Evolutionary conservation across 2,888 invertebrate genomes (phyloP), one percentile per base, ranked within the genome.

Genomic region (Melangyna quadrimaculata): DNA sequence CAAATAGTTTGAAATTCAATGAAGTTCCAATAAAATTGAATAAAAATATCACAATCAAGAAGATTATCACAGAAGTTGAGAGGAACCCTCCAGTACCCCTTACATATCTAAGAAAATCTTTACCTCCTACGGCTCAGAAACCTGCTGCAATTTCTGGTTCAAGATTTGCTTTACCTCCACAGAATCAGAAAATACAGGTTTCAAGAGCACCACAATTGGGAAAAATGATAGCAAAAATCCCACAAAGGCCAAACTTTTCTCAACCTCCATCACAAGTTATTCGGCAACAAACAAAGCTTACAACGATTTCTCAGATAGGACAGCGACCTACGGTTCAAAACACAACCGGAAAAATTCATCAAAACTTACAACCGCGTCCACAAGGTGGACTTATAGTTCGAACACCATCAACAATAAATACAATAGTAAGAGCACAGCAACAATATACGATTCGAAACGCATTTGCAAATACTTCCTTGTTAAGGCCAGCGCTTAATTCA

Each of bases 381-480:
- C 40, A 35, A 1, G 22, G 67, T 7, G 61, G 51, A 3, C n/a
- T 80, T 3, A 65, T 35, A n/a, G 69, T 78, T 40, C 71, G 79
- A 40, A 72, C 84, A 1, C 84, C 84, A n/a, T 61, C 75, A 57
- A 69, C 75, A 5, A 77, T 84, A 9, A 84, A 84, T 53, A 75
- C 79, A 14, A 24, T 55, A 2, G 14, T 81, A 12, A 35, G 12
- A 35, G 40, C 19, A 10, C 55, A 70, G 4, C 53, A 63, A 19
- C 61, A 37, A 12, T 32, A 48, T 40, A 24, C 27, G 9, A 29
- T 63, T 19, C 35, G 35, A 17, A 51, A 12, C 7, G 3, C 45
- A 14, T 19, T 17, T 12, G 29, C 10, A n/a, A 35, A n/a, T 35
- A 12, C 9, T 24, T n/a, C 35, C n/a, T 2, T 67, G n/a, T 9